Percentiles rank a stretch among this genome's conserved stretches.
Evolutionary conservation across 1,140 invertebrate genomes (phyloP).

Genomic region (Formica selysi): DNA sequence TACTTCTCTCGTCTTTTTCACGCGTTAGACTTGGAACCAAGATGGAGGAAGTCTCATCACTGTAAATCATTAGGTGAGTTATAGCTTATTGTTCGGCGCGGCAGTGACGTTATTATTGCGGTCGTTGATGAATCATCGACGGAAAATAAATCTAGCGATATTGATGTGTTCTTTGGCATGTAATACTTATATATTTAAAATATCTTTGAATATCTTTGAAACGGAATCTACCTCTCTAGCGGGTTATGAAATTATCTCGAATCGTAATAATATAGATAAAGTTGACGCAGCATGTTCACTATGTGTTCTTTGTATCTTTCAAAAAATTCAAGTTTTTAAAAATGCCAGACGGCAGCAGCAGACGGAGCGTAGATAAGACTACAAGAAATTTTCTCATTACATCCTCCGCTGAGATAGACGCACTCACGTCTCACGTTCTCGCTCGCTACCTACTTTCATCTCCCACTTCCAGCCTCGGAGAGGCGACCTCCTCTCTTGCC

Average conservation of each 20-base stretch:
- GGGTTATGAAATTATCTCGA: neutral
- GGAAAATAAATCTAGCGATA: constrained; percentile 74
- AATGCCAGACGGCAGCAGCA: neutral
- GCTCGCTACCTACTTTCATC: neutral
- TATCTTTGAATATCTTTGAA: neutral
- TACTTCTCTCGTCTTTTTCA: neutral
- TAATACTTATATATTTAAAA: neutral
- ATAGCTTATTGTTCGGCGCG: constrained; percentile 80
- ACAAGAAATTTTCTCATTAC: constrained; percentile 20
- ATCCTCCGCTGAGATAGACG: neutral
- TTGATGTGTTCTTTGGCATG: constrained; percentile 40
- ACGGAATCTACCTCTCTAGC: no score
- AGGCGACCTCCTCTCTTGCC: constrained; percentile 22
- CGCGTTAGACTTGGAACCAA: constrained; percentile 34
- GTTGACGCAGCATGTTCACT: neutral
- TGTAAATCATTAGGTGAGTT: constrained; percentile 84
- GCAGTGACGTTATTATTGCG: constrained; percentile 74
- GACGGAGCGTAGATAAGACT: neutral
- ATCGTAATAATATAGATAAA: neutral
- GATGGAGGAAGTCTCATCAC: constrained; percentile 80
- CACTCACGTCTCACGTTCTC: neutral
- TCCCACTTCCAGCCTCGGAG: neutral
- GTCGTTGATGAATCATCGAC: constrained; percentile 79
- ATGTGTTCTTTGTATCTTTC: neutral
- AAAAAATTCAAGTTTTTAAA: constrained; percentile 14